Conservation (phyloP, 2,113 vertebrate genomes). For the Genyomyrus donnyi region DNA sequence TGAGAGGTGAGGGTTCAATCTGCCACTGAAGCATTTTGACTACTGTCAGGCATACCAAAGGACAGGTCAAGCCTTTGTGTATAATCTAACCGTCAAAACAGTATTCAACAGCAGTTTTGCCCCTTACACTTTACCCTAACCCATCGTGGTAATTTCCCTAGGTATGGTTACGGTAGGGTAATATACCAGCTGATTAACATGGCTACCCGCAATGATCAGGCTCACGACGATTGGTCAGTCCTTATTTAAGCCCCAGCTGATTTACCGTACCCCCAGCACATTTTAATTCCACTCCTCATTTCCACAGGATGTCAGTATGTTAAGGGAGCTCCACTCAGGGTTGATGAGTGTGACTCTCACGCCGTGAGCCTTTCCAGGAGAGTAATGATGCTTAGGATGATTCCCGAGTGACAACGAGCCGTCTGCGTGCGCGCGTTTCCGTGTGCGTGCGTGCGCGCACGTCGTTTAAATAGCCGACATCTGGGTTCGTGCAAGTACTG, state of each 20-base stretch:
- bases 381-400: slow-evolving; percentile 22
- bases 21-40: background rate
- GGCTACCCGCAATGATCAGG: background rate
- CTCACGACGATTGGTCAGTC: background rate
- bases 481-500: background rate
- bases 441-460: background rate
- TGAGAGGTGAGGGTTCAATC: background rate
- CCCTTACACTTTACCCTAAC: background rate
- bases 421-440: background rate
- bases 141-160: background rate
- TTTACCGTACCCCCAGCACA: background rate
- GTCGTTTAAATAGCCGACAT: slow-evolving; percentile 14
- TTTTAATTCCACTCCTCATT: slow-evolving; percentile 21
- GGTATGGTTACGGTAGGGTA: background rate
- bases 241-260: slow-evolving; percentile 7
- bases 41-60: background rate
- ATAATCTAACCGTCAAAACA: background rate
- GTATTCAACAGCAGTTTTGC: background rate
- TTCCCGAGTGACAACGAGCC: slow-evolving; percentile 5
- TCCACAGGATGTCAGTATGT: background rate
- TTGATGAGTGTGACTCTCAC: background rate
- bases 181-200: slow-evolving; percentile 1
- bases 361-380: slow-evolving; percentile 10
- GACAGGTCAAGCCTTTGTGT: background rate
- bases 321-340: slow-evolving; percentile 12